phyloP scores from a whole-genome alignment of 1,140 invertebrate species.

The Thalassaphorura encarpata region DNA sequence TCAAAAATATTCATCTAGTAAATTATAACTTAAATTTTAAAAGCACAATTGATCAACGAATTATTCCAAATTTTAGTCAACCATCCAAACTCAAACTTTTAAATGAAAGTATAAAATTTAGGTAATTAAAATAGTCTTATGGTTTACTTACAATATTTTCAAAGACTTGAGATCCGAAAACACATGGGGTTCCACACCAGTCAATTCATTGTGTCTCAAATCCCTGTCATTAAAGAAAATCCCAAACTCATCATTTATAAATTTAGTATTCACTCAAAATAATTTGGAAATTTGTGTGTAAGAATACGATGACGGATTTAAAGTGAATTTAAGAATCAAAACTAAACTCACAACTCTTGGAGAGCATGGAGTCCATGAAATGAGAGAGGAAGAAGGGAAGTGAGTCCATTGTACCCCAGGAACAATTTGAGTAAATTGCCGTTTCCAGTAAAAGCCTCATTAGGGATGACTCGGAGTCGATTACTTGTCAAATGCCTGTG shows the following conservation, averaged over 20 bases:
- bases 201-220: slow-evolving; percentile 38
- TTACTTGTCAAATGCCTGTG: slow-evolving; percentile 29
- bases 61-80: too few species aligned
- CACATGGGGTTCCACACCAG: slow-evolving; percentile 33
- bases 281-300: neutral
- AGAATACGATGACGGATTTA: too few species aligned
- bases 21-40: too few species aligned
- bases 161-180: slow-evolving; percentile 35
- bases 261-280: neutral
- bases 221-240: slow-evolving; percentile 34
- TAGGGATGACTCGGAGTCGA: slow-evolving; percentile 16
- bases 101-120: too few species aligned
- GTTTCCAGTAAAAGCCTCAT: slow-evolving; percentile 15
- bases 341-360: slow-evolving; percentile 38
- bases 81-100: too few species aligned
- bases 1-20: neutral
- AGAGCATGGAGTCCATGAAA: slow-evolving; percentile 24
- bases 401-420: slow-evolving; percentile 23
- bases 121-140: too few species aligned
- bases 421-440: slow-evolving; percentile 19
- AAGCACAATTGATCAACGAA: too few species aligned
- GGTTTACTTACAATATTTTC: slow-evolving; percentile 38
- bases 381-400: slow-evolving; percentile 5
- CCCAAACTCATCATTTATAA: neutral
- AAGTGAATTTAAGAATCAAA: neutral